These are phyloP conservation scores for Oligia fasciuncula DNA, from an alignment of 2,888 invertebrate species.

Conservation along the genomic window DNA sequence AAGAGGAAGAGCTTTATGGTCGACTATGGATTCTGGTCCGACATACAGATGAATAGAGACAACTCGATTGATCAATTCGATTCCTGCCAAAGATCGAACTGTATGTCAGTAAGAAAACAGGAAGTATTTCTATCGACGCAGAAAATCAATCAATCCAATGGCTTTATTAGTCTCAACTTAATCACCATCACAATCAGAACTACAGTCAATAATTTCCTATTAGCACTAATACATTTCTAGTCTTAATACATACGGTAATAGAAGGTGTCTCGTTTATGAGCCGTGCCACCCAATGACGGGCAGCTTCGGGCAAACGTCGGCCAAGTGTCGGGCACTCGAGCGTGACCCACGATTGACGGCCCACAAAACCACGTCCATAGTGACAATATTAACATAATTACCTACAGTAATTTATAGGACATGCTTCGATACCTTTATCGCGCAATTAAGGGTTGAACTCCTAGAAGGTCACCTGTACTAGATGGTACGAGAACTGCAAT, in stretches of 20 bases:
- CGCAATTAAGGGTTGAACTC: slow-evolving; percentile 54
- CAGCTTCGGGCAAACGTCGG: slow-evolving; percentile 48
- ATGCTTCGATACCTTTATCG: slow-evolving; percentile 61
- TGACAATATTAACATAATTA: slow-evolving; percentile 68
- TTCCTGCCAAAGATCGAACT: slow-evolving; percentile 10
- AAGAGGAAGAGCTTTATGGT: slow-evolving; percentile 39
- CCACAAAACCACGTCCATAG: slow-evolving; percentile 54
- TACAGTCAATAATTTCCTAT: slow-evolving; percentile 47
- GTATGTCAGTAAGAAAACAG: background rate
- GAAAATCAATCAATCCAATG: slow-evolving; percentile 31
- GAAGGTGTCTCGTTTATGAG: slow-evolving; percentile 76
- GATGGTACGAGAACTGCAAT: slow-evolving; percentile 52
- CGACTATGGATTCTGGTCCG: background rate
- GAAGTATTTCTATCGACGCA: background rate
- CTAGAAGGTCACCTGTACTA: slow-evolving; percentile 52
- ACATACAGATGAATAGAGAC: slow-evolving; percentile 12
- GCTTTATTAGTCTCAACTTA: slow-evolving; percentile 22
- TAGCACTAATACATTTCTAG: slow-evolving; percentile 47
- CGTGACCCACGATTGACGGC: slow-evolving; percentile 70
- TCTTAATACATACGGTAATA: slow-evolving; percentile 71
- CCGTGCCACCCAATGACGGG: slow-evolving; percentile 68
- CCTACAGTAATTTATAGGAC: slow-evolving; percentile 58
- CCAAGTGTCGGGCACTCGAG: slow-evolving; percentile 54
- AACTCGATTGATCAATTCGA: slow-evolving; percentile 19
- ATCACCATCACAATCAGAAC: slow-evolving; percentile 25